phyloP scores from a whole-genome alignment of 2,888 invertebrate genomes.

The Spilosoma lubricipeda region DNA sequence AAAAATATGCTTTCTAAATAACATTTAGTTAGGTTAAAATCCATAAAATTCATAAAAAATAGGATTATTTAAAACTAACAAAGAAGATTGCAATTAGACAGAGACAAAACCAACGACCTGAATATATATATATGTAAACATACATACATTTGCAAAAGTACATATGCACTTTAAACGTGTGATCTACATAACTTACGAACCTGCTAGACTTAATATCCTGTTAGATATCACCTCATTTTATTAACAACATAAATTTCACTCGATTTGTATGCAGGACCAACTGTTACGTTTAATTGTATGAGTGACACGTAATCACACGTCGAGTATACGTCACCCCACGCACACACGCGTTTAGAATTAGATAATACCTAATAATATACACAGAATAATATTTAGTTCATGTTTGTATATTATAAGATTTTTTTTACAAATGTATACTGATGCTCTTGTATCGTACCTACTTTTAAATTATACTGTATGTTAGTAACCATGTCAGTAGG shows the following conservation, averaged over 20 bases:
- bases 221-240: slow-evolving; percentile 61
- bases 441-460: not conserved
- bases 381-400: not conserved
- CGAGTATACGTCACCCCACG: slow-evolving; percentile 50
- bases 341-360: slow-evolving; percentile 50
- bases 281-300: slow-evolving; percentile 53
- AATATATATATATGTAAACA: not conserved
- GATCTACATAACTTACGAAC: slow-evolving; percentile 34
- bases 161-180: not conserved
- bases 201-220: slow-evolving; percentile 69
- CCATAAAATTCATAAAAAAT: too few species aligned
- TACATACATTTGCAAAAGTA: too few species aligned
- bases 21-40: not conserved
- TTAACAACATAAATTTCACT: slow-evolving; percentile 74
- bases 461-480: not conserved
- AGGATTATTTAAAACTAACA: not conserved
- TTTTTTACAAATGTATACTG: not conserved
- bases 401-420: not conserved
- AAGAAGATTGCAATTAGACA: not conserved
- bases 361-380: slow-evolving; percentile 50
- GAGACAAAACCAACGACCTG: not conserved
- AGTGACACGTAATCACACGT: slow-evolving; percentile 60
- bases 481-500: not conserved
- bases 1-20: not conserved
- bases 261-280: slow-evolving; percentile 68